These are phyloP conservation scores for Australoheros facetus DNA, from an alignment of 2,797 vertebrate genomes.

Conservation along the genomic window DNA sequence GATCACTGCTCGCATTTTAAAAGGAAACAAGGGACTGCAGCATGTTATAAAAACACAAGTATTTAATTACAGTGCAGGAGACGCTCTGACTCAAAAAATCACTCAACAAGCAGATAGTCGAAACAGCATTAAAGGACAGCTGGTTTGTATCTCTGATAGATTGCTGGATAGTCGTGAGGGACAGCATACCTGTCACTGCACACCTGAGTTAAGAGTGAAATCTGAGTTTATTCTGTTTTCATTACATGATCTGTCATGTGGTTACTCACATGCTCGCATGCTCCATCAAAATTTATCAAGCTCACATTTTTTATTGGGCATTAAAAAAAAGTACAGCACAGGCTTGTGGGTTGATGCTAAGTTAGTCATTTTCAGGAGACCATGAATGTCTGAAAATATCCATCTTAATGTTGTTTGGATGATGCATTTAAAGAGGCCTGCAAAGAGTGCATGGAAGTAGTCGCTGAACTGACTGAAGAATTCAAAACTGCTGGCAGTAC, in stretches of 20 bases:
- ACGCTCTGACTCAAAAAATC: neutral
- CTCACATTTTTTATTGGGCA: neutral
- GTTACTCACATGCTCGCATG: too few species aligned
- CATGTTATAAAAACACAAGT: neutral
- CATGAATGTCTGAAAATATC: neutral
- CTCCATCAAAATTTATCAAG: neutral
- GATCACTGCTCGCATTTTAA: neutral
- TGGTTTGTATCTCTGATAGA: too few species aligned
- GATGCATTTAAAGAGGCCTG: neutral
- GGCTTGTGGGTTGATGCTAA: neutral
- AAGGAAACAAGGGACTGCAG: neutral
- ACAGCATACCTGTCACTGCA: too few species aligned
- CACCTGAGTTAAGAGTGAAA: too few species aligned
- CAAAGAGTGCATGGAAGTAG: neutral
- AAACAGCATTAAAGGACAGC: too few species aligned
- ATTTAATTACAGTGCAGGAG: neutral
- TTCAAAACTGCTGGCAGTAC: neutral
- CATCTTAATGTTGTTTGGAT: neutral
- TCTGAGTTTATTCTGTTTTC: too few species aligned
- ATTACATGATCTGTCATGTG: too few species aligned
- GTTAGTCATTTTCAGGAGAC: neutral
- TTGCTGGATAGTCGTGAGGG: fast-evolving
- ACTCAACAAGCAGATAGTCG: neutral
- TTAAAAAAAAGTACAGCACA: neutral
- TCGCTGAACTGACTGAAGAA: neutral